Evolutionary conservation across 2,113 vertebrate species (phyloP).

Genomic region (Hepsetus odoe): DNA sequence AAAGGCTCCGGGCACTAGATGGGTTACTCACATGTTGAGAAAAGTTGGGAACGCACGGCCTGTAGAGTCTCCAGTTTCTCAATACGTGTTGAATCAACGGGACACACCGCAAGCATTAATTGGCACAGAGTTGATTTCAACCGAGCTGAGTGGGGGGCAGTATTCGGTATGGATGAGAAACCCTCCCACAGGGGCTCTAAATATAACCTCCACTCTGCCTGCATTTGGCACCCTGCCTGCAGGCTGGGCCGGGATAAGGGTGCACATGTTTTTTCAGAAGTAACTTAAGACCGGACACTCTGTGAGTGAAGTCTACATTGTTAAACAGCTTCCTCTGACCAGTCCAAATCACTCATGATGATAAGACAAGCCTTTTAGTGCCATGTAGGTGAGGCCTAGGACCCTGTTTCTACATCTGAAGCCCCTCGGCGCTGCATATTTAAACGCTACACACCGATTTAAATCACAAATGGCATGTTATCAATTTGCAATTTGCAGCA

Average conservation of each 20-base stretch:
- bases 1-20: neutral
- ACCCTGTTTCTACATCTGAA: too few relatives aligned
- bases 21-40: constrained; percentile 10
- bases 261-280: neutral
- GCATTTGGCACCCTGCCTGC: neutral
- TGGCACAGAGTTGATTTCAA: neutral
- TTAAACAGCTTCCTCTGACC: neutral
- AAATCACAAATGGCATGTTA: too few relatives aligned
- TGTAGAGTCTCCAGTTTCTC: constrained; percentile 10
- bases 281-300: neutral
- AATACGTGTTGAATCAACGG: neutral
- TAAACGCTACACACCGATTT: too few relatives aligned
- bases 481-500: too few relatives aligned
- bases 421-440: too few relatives aligned
- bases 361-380: neutral
- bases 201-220: constrained; percentile 1
- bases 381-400: too few relatives aligned
- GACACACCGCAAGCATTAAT: neutral
- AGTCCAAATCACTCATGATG: neutral
- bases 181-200: constrained; percentile 27
- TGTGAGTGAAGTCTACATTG: neutral
- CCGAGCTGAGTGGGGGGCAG: neutral
- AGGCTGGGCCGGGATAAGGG: neutral
- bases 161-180: neutral
- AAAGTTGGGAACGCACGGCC: neutral